phyloP scores from a whole-genome alignment of 2,113 vertebrate genomes.

The Pomatorhinus ruficollis region DNA sequence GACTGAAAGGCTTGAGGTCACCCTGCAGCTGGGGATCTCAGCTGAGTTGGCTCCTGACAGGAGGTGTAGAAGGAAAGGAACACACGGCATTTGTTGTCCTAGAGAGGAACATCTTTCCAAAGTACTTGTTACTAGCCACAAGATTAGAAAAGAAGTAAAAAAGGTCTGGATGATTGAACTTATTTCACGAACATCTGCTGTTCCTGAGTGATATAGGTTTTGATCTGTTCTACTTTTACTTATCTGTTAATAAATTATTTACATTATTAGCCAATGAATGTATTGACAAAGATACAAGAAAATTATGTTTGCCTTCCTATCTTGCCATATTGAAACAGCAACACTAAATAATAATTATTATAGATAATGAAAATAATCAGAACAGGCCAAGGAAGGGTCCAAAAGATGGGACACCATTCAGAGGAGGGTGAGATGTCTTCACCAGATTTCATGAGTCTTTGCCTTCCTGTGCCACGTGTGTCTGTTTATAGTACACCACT shows the following conservation, averaged over 20 bases:
- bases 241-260: neutral
- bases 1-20: neutral
- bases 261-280: neutral
- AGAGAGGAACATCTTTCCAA: neutral
- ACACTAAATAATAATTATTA: neutral
- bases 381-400: neutral
- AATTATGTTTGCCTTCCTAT: neutral
- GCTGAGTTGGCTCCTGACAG: neutral
- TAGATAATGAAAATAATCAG: neutral
- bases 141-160: neutral
- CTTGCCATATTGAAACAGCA: neutral
- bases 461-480: neutral
- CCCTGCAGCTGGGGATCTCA: neutral
- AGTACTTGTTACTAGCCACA: neutral
- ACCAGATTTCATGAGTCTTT: neutral
- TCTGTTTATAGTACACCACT: constrained; percentile 16
- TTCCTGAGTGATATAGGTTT: neutral
- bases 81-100: neutral
- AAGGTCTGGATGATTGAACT: neutral
- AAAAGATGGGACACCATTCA: neutral
- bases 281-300: neutral
- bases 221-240: neutral
- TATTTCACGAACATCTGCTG: neutral
- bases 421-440: neutral
- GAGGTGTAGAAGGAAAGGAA: neutral